Conservation (phyloP, 35 echinoderm and acorn worm species). For the Ophiothrix spiculata region DNA sequence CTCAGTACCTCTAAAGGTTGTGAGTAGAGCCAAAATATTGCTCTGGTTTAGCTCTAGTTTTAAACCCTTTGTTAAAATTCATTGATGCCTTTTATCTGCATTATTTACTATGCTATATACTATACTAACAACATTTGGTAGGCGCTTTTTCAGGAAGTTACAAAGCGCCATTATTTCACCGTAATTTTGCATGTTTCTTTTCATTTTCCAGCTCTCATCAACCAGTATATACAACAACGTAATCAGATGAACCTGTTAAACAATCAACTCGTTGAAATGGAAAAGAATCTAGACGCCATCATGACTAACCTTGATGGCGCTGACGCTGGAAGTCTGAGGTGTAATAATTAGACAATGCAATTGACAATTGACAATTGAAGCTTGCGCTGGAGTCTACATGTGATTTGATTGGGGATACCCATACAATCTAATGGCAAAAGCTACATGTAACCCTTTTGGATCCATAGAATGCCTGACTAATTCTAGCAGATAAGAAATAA, state of each 20-base stretch:
- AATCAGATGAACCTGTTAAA: conserved; percentile 55
- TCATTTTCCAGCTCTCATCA: conserved; percentile 55
- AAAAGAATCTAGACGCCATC: conserved; percentile 56
- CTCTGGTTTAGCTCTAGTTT: too few relatives aligned
- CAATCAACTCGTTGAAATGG: conserved; percentile 39
- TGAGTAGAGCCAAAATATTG: background rate
- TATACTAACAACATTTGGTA: too few relatives aligned
- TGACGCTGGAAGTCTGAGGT: background rate
- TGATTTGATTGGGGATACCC: too few relatives aligned
- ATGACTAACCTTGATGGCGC: conserved; percentile 68
- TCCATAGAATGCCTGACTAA: too few relatives aligned
- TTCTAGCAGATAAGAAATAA: too few relatives aligned
- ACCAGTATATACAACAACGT: conserved; percentile 57
- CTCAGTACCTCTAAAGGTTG: background rate
- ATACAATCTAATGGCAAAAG: too few relatives aligned
- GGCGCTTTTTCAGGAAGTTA: background rate
- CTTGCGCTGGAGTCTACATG: too few relatives aligned
- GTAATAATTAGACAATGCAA: background rate
- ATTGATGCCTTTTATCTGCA: too few relatives aligned
- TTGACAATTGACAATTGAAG: background rate
- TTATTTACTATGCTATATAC: background rate
- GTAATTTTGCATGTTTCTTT: background rate
- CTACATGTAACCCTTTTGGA: too few relatives aligned
- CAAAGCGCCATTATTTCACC: background rate
- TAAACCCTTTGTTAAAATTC: too few relatives aligned